Conservation (phyloP, 2,888 invertebrate genomes). For the Aproaerema taeniolella region DNA sequence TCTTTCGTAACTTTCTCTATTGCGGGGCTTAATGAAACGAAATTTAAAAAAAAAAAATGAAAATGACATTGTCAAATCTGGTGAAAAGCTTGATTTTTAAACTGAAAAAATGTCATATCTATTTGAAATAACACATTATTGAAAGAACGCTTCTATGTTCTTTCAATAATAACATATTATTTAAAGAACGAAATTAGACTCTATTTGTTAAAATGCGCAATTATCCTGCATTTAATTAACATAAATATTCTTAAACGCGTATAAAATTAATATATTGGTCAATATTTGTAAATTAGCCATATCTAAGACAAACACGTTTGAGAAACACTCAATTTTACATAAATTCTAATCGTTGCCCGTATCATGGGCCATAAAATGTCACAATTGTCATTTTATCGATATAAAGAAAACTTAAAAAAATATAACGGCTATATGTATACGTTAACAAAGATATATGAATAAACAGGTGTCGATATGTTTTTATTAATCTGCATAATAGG, state of each 20-base stretch:
- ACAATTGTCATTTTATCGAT: slow-evolving; percentile 16
- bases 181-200: too few species aligned
- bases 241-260: too few species aligned
- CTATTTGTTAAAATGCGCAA: too few species aligned
- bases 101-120: not conserved
- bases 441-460: slow-evolving; percentile 19
- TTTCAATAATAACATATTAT: not conserved
- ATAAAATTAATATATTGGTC: too few species aligned
- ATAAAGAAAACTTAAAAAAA: slow-evolving; percentile 14
- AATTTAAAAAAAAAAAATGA: too few species aligned
- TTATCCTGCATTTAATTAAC: too few species aligned
- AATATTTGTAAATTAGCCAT: too few species aligned
- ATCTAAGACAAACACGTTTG: slow-evolving; percentile 6
- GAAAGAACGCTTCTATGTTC: not conserved
- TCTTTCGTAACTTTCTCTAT: too few species aligned
- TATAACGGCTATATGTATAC: slow-evolving; percentile 13
- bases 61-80: too few species aligned
- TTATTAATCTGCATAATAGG: slow-evolving; percentile 28
- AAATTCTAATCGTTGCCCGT: slow-evolving; percentile 7
- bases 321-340: slow-evolving; percentile 1
- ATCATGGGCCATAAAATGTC: slow-evolving; percentile 17
- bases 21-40: too few species aligned
- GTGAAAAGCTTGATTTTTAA: not conserved
- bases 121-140: not conserved
- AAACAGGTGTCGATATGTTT: slow-evolving; percentile 30